Percentiles rank a stretch among this genome's conserved stretches.
Conservation (phyloP, 2,888 invertebrate genomes). For the Oligia strigilis region DNA sequence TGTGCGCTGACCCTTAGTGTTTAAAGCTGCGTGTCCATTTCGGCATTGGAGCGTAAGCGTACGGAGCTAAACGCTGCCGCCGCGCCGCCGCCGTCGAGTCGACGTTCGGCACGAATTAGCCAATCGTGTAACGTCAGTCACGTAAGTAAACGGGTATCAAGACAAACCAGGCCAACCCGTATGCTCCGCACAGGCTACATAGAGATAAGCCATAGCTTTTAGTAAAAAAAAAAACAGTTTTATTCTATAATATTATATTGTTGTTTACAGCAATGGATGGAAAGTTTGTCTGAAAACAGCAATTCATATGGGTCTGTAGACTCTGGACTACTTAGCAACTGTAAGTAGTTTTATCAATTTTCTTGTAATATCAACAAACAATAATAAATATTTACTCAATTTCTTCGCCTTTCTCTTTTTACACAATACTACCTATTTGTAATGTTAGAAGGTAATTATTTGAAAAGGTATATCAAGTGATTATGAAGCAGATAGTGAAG, state of each 20-base stretch:
- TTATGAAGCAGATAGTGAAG: conserved; percentile 70
- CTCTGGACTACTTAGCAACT: conserved; percentile 64
- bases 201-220: neutral
- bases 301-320: conserved; percentile 76
- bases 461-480: conserved; percentile 71
- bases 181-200: neutral
- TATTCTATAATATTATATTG: conserved; percentile 53
- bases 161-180: neutral
- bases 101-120: neutral
- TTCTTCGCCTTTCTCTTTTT: conserved; percentile 31
- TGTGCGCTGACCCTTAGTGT: neutral
- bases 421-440: conserved; percentile 28
- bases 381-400: conserved; percentile 35
- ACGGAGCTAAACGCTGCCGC: too few species aligned
- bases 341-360: conserved; percentile 56
- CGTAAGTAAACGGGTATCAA: neutral
- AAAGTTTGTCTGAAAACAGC: conserved; percentile 80
- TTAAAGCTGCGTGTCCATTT: neutral
- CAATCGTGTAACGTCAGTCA: neutral
- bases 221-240: conserved; percentile 23
- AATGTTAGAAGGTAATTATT: conserved; percentile 32
- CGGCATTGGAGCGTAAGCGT: neutral
- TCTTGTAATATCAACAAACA: conserved; percentile 43
- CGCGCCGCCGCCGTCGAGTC: neutral
- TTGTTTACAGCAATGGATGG: conserved; percentile 82